Evolutionary conservation across 2,113 vertebrate species (phyloP), one percentile per base, ranked within the genome.

Genomic region (Antechinus flavipes): DNA sequence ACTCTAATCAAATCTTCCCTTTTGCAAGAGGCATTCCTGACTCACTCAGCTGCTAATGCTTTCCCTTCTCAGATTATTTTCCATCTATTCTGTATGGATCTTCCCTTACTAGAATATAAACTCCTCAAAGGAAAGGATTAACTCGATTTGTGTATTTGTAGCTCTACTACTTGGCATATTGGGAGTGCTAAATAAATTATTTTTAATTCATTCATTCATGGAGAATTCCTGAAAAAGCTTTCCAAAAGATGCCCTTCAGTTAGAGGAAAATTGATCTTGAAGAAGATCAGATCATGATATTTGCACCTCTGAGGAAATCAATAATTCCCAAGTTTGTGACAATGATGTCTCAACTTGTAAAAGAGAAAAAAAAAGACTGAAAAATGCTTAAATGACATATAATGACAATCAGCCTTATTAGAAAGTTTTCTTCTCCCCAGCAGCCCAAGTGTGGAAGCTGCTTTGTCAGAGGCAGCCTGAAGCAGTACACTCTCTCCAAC

Each of bases 41-140:
- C 2, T 5, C 2, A 35, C 11, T 9, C 27, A 23, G 9, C 22
- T 22, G 49, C 89, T 3, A 58, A 8, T 14, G 5, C 61, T 2
- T 61, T 46, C 25, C 53, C 54, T 24, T 90, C 56, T 89, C 49
- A 47, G 49, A 30, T 46, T 49, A 23, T 2, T 89, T 61, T 26
- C 8, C 27, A 30, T 5, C 49, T 90, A 30, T 42, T 2, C 25
- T 16, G 2, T 2, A 89, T 0, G 0, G 4, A 0, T 0, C 1
- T 23, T 49, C n/a, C n/a, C 16, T 6, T n/a, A 91, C 25, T 54
- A 54, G 49, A 8, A 30, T 54, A 3, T 91, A 12, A 27, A 50
- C 35, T 54, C 24, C 19, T 26, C 19, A 49, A 47, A 7, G 47
- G 8, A 10, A 52, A 9, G 27, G 6, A 49, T 3, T 14, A 9